phyloP scores from a whole-genome alignment of 1,140 invertebrate species.

The Uloborus diversus region DNA sequence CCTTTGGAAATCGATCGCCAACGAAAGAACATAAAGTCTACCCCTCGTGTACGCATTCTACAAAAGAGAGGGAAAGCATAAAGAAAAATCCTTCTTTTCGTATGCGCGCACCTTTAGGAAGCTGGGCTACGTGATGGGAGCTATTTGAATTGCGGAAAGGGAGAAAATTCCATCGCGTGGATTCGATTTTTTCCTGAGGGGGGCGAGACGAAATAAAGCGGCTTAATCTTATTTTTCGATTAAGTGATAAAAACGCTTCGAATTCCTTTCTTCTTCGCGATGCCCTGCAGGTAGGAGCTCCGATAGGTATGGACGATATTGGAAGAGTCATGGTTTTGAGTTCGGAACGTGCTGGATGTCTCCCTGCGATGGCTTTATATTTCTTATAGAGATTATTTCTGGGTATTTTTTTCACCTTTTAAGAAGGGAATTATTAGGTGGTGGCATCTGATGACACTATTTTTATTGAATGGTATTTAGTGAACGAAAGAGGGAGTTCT shows the following conservation, averaged over 20 bases:
- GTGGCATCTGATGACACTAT: too few species aligned
- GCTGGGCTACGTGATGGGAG: conserved; percentile 26
- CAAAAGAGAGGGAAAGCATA: conserved; percentile 26
- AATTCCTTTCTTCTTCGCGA: conserved; percentile 27
- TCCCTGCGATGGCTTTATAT: conserved; percentile 10
- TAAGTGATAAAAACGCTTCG: conserved; percentile 55
- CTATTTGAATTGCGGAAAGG: conserved; percentile 47
- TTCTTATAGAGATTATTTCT: not conserved
- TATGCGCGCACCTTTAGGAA: conserved; percentile 44
- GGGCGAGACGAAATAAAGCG: conserved; percentile 42
- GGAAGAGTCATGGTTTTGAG: conserved; percentile 41
- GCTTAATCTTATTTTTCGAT: conserved; percentile 57
- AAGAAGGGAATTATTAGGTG: too few species aligned
- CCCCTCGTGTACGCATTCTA: conserved; percentile 27
- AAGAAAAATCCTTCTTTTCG: conserved; percentile 22
- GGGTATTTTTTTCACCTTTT: not conserved
- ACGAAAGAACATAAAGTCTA: conserved; percentile 48
- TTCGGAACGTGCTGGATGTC: conserved; percentile 1
- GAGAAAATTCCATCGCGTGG: conserved; percentile 32
- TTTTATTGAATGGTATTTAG: too few species aligned
- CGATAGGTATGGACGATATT: conserved; percentile 27
- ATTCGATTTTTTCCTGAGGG: conserved; percentile 35
- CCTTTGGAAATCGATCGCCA: conserved; percentile 26
- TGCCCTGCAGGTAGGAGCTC: conserved; percentile 7
- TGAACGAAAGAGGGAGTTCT: too few species aligned